Evolutionary conservation across 2,888 invertebrate genomes (phyloP), one percentile per base, ranked within the genome.

Genomic region (Amphipoea oculea): DNA sequence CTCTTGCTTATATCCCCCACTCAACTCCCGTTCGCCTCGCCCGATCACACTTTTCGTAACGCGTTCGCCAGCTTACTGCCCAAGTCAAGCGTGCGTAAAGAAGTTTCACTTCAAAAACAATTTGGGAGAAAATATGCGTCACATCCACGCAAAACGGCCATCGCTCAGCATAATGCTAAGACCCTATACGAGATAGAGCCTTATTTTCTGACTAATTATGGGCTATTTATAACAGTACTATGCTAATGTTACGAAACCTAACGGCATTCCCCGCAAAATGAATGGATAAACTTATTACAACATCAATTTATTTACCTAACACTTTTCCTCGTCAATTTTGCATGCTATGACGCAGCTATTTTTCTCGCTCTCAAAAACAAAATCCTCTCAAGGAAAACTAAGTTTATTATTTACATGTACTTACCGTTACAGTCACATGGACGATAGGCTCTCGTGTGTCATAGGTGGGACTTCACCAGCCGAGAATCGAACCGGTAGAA

Each of bases 291-390:
- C 63, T 75, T 60, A 71, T 62, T 9, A 57, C 54, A 48, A 14
- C 40, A 36, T 51, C 54, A 4, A 48, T 12, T 63, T 5, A 48
- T 12, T 63, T 5, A 45, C 17, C 1, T 36, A 57, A 63, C 0
- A 65, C 4, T 73, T 85, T 66, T 83, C 86, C 86, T 86, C 40
- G 76, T 65, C 17, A 66, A 67, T 86, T 86, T 86, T 86, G 76
- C 86, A 62, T 48, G 14, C 0, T 20, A 70, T 82, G 74, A 86
- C 76, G 9, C 48, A 78, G 17, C 17, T 76, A 70, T 82, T 72
- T 65, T 81, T 63, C 79, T 82, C 17, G 42, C 36, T 60, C 73
- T 85, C 51, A 82, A 76, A 83, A 86, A 76, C 76, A 83, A 68
- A 48, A 68, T 73, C 66, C 12, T 73, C 36, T 45, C 14, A 71